A percentile compares a stretch with the other conserved stretches of the same genome.
These are phyloP conservation scores for Penaeus chinensis DNA, from an alignment of 1,140 invertebrate genomes.

Conservation along the genomic window DNA sequence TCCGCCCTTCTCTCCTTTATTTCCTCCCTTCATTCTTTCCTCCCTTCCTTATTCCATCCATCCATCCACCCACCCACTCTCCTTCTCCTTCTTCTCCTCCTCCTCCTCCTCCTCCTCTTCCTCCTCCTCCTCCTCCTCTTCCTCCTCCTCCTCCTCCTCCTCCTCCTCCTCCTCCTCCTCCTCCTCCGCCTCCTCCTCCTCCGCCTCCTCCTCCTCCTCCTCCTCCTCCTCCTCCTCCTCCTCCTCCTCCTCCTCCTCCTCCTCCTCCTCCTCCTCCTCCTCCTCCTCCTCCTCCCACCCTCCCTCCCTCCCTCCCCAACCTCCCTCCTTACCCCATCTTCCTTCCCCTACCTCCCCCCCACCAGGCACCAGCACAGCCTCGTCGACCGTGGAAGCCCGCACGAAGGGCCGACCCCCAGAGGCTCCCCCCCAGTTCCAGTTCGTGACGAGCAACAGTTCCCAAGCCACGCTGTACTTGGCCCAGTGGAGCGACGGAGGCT, in stretches of 20 bases:
- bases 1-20: too few species aligned
- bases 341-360: neutral
- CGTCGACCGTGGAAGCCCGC: constrained; percentile 84
- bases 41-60: too few species aligned
- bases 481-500: constrained; percentile 84
- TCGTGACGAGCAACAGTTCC: constrained; percentile 78
- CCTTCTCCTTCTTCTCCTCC: too few species aligned
- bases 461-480: constrained; percentile 71
- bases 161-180: neutral
- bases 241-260: neutral
- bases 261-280: neutral
- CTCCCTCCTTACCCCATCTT: neutral
- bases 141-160: too few species aligned
- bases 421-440: constrained; percentile 74
- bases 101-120: too few species aligned
- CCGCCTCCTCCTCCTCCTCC: neutral
- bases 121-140: too few species aligned
- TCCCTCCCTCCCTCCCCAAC: neutral
- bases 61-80: too few species aligned
- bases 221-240: neutral
- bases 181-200: neutral
- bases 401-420: constrained; percentile 79
- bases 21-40: too few species aligned
- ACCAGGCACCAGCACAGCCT: constrained; percentile 76
- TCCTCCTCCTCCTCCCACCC: neutral